These are phyloP conservation scores for Arizona elegans DNA, from an alignment of 2,113 vertebrate species.

Conservation along the genomic window DNA sequence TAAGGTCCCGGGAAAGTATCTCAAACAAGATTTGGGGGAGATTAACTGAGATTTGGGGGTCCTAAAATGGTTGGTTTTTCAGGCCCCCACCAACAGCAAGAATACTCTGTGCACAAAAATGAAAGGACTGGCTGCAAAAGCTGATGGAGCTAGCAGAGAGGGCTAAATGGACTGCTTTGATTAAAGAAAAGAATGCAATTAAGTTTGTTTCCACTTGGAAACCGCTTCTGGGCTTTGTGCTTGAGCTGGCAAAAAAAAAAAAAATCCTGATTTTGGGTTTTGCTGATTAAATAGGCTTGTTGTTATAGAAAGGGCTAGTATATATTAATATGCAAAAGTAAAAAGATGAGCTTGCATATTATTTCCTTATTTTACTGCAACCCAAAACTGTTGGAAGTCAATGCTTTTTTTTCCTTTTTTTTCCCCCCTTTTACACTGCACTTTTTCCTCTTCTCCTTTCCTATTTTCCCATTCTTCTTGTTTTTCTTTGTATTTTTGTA, in stretches of 20 bases:
- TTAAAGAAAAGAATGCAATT: background rate
- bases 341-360: too few species aligned
- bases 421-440: background rate
- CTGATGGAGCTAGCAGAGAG: background rate
- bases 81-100: background rate
- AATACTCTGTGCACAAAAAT: background rate
- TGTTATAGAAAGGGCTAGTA: background rate
- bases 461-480: too few species aligned
- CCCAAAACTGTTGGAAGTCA: background rate
- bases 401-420: too few species aligned
- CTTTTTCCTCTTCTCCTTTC: background rate
- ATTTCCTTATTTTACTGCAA: background rate
- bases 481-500: background rate
- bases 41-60: background rate
- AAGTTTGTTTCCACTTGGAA: background rate
- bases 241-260: background rate
- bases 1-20: background rate
- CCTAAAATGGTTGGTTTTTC: background rate
- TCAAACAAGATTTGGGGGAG: background rate
- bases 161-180: background rate
- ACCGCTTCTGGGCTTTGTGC: background rate
- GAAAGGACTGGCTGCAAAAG: background rate
- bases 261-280: background rate
- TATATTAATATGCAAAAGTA: too few species aligned
- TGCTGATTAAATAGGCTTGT: background rate